Percentiles rank a stretch among this genome's conserved stretches.
Evolutionary conservation across 1,140 invertebrate genomes (phyloP).

Genomic region (Lepidurus couesii): DNA sequence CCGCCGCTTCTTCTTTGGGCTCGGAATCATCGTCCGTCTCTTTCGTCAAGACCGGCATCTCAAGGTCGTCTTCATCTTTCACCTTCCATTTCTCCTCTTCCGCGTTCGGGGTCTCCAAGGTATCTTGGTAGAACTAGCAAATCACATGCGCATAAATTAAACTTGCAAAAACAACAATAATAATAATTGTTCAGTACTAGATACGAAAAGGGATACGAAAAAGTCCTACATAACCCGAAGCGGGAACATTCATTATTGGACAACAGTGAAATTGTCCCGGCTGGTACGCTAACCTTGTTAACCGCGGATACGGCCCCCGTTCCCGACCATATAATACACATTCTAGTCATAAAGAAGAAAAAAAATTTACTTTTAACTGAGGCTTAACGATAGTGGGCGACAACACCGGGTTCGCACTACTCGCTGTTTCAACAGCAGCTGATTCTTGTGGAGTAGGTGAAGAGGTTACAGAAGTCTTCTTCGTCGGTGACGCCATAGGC

Average conservation of each 20-base stretch:
- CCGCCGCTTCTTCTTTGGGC: slow-evolving; percentile 39
- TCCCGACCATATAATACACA: background rate
- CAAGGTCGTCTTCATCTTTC: slow-evolving; percentile 39
- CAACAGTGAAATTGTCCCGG: background rate
- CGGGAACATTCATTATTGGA: too few species aligned
- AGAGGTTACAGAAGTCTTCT: background rate
- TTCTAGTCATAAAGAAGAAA: background rate
- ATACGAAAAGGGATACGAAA: background rate
- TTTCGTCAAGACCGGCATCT: slow-evolving; percentile 41
- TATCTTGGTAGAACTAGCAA: slow-evolving; percentile 84
- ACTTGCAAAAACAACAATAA: slow-evolving; percentile 7
- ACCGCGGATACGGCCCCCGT: background rate
- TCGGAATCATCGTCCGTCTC: slow-evolving; percentile 37
- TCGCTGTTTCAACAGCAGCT: background rate
- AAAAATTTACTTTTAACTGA: slow-evolving; percentile 49
- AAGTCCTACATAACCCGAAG: too few species aligned
- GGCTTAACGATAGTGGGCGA: slow-evolving; percentile 50
- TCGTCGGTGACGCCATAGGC: background rate
- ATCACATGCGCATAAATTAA: slow-evolving; percentile 31
- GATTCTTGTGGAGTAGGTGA: background rate
- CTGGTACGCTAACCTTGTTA: background rate
- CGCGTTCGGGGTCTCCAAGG: slow-evolving; percentile 57
- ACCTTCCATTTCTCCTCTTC: slow-evolving; percentile 45
- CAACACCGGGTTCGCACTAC: slow-evolving; percentile 42
- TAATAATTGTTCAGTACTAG: background rate